Percentiles rank a stretch among this genome's conserved stretches.
phyloP scores from a whole-genome alignment of 2,888 invertebrate genomes.

The Oxytorus armatus region DNA sequence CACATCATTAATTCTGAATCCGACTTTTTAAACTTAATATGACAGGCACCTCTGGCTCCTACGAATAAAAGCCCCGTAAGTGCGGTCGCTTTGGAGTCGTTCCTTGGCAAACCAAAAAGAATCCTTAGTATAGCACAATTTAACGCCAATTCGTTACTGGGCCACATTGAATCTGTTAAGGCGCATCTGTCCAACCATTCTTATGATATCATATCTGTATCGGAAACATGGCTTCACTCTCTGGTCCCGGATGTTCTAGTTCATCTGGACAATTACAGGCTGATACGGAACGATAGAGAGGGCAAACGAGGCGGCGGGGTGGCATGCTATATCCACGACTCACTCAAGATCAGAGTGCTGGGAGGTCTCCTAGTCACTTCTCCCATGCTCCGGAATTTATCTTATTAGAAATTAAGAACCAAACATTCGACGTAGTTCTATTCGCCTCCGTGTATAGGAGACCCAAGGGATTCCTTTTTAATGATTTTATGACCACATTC shows the following conservation, averaged over 20 bases:
- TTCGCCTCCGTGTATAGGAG: too few relatives aligned
- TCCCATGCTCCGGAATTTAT: too few relatives aligned
- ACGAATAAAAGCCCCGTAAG: too few relatives aligned
- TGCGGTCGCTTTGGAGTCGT: too few relatives aligned
- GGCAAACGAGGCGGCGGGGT: conserved; percentile 34
- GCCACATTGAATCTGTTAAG: background rate
- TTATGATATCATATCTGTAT: background rate
- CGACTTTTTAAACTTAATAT: background rate
- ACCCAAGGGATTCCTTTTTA: too few relatives aligned
- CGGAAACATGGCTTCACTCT: conserved; percentile 11
- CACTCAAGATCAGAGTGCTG: too few relatives aligned
- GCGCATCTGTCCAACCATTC: background rate
- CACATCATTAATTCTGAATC: background rate
- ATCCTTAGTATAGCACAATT: background rate
- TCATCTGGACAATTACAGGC: background rate
- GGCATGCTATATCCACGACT: conserved; percentile 37
- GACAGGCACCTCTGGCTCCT: too few relatives aligned
- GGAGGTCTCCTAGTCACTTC: too few relatives aligned
- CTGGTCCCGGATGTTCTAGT: background rate
- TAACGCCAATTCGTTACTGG: background rate
- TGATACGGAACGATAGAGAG: conserved; percentile 30
- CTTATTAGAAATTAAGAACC: too few relatives aligned
- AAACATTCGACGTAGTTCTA: too few relatives aligned
- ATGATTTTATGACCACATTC: too few relatives aligned
- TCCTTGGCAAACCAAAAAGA: background rate